Percentiles rank a stretch among this genome's conserved stretches.
These are phyloP conservation scores for Oreohelix idahoensis DNA, from an alignment of 1,140 invertebrate species.

Conservation along the genomic window DNA sequence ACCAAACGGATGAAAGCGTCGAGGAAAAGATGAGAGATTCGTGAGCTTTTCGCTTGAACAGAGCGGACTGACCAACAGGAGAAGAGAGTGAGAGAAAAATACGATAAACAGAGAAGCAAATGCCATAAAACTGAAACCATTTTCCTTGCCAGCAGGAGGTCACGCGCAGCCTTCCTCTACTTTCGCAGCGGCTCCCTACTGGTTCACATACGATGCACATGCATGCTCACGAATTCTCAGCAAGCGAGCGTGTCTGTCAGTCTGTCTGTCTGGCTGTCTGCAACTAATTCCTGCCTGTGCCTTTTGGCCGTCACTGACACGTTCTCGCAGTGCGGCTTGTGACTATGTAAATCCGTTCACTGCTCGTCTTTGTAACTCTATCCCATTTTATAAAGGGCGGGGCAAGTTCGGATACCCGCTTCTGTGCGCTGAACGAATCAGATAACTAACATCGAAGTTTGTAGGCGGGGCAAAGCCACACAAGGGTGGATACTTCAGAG, in stretches of 20 bases:
- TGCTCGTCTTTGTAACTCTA: no score
- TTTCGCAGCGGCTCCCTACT: background rate
- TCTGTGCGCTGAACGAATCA: background rate
- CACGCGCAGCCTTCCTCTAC: background rate
- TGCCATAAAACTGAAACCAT: constrained; percentile 5
- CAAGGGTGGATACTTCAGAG: background rate
- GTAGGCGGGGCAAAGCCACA: background rate
- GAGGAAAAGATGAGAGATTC: background rate
- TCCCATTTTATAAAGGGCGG: background rate
- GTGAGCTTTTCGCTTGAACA: background rate
- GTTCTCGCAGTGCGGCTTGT: background rate
- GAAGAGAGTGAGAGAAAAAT: background rate
- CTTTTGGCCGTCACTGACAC: background rate
- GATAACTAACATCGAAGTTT: background rate
- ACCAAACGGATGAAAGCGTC: background rate
- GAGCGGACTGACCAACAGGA: background rate
- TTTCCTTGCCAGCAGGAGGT: constrained; percentile 14
- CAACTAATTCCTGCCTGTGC: background rate
- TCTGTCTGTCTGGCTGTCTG: background rate
- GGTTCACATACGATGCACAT: constrained; percentile 23
- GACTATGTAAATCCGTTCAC: background rate
- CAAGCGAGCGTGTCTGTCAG: background rate
- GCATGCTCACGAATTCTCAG: constrained; percentile 1
- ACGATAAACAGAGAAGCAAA: background rate
- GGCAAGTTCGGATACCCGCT: background rate